Conservation (phyloP, 2,797 vertebrate genomes). For the Crenichthys baileyi region DNA sequence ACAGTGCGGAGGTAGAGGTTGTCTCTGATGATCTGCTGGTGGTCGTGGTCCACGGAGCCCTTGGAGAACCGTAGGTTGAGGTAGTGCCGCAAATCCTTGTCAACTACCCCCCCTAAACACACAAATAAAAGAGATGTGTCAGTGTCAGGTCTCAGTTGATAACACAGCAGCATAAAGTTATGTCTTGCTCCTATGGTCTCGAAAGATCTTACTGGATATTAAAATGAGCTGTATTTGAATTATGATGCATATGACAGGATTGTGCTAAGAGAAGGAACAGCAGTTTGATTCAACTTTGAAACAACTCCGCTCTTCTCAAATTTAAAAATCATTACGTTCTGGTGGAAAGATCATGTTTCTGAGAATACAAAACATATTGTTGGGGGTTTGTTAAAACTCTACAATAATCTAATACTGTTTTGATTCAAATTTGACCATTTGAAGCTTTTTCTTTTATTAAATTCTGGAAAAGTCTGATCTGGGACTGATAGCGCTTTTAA, state of each 20-base stretch:
- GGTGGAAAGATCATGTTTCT: neutral
- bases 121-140: conserved; percentile 33
- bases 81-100: conserved; percentile 99
- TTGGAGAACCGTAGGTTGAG: conserved; percentile 99
- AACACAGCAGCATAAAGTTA: neutral
- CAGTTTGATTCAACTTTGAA: neutral
- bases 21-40: conserved; percentile 99
- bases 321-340: neutral
- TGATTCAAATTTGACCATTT: too few species aligned
- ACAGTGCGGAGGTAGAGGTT: conserved; percentile 99
- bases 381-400: too few species aligned
- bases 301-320: neutral
- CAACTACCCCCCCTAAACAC: conserved; percentile 92
- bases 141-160: conserved; percentile 4
- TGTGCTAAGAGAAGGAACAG: conserved; percentile 1
- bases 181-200: neutral
- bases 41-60: conserved; percentile 98
- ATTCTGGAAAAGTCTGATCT: too few species aligned
- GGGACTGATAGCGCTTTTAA: too few species aligned
- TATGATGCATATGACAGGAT: neutral
- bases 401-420: too few species aligned
- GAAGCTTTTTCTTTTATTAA: too few species aligned
- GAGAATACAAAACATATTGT: too few species aligned
- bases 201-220: neutral
- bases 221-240: neutral